Conservation (phyloP, 2,113 vertebrate genomes). For the Sigmodon hispidus region DNA sequence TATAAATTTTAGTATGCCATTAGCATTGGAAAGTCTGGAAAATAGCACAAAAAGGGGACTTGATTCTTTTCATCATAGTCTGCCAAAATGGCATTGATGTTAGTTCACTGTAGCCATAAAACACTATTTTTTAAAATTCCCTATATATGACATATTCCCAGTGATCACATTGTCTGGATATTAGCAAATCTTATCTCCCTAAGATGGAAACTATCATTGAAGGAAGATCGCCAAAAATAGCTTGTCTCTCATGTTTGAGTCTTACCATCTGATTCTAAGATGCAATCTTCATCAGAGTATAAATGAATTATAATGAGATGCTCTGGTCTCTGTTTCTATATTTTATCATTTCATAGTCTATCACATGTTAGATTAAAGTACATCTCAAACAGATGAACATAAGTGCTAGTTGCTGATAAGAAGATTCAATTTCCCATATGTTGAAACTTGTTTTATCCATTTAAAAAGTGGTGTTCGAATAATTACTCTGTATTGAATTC, state of each 20-base stretch:
- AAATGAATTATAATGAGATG: conserved; percentile 51
- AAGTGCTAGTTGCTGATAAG: conserved; percentile 49
- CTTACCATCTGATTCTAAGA: conserved; percentile 61
- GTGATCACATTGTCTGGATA: conserved; percentile 51
- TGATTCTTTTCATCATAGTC: neutral
- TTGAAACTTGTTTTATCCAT: conserved; percentile 47
- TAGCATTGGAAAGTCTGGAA: conserved; percentile 16
- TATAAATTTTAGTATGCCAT: neutral
- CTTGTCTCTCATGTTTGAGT: conserved; percentile 61
- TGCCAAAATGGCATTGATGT: neutral
- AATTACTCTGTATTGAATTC: conserved; percentile 31
- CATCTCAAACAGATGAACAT: conserved; percentile 52
- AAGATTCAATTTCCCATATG: conserved; percentile 59
- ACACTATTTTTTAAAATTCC: conserved; percentile 44
- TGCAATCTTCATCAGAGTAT: conserved; percentile 60
- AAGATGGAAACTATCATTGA: conserved; percentile 53
- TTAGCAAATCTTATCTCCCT: conserved; percentile 66
- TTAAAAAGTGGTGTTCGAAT: conserved; percentile 31
- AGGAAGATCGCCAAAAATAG: conserved; percentile 63
- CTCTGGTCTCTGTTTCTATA: conserved; percentile 39
- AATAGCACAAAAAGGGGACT: neutral
- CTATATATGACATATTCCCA: conserved; percentile 46
- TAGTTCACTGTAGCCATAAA: conserved; percentile 70
- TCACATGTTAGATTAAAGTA: conserved; percentile 56
- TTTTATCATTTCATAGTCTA: conserved; percentile 52